Percentiles rank a stretch among this genome's conserved stretches.
Conservation (phyloP, 2,113 vertebrate genomes). For the Amazona guildingii region DNA sequence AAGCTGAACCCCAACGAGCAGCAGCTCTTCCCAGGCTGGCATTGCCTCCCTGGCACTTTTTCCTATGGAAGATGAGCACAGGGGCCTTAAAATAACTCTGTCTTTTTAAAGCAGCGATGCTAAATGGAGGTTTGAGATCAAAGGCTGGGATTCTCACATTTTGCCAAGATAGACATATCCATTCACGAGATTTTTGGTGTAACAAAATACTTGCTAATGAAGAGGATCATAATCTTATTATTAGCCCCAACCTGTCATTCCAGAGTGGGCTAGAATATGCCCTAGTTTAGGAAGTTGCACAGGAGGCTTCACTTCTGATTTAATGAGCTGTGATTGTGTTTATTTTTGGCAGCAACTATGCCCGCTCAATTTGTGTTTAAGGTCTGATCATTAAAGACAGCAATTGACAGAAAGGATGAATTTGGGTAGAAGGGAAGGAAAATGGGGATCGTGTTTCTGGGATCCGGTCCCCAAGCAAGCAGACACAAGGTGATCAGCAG, state of each 20-base stretch:
- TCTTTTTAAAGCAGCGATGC: slow-evolving; percentile 30
- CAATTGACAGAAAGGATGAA: background rate
- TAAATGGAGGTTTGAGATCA: slow-evolving; percentile 60
- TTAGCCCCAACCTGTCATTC: slow-evolving; percentile 46
- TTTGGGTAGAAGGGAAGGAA: background rate
- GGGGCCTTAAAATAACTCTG: slow-evolving; percentile 65
- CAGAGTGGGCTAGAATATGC: slow-evolving; percentile 9
- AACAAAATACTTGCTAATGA: slow-evolving; percentile 71
- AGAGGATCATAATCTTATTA: slow-evolving; percentile 62
- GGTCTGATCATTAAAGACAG: slow-evolving; percentile 8
- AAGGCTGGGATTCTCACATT: slow-evolving; percentile 58
- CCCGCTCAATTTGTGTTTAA: background rate
- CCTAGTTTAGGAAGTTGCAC: slow-evolving; percentile 59
- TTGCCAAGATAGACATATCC: slow-evolving; percentile 60
- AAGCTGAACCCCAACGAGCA: background rate
- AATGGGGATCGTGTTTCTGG: background rate
- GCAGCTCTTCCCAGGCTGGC: background rate
- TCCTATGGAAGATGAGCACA: background rate
- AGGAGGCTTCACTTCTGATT: slow-evolving; percentile 36
- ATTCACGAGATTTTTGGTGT: slow-evolving; percentile 56
- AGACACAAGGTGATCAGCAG: background rate
- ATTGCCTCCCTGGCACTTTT: background rate
- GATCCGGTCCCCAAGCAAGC: background rate
- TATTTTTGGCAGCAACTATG: slow-evolving; percentile 41
- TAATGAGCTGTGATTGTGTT: slow-evolving; percentile 63